Evolutionary conservation across 2,888 invertebrate species (phyloP), one percentile per base, ranked within the genome.

Genomic region (Cantharis lateralis): DNA sequence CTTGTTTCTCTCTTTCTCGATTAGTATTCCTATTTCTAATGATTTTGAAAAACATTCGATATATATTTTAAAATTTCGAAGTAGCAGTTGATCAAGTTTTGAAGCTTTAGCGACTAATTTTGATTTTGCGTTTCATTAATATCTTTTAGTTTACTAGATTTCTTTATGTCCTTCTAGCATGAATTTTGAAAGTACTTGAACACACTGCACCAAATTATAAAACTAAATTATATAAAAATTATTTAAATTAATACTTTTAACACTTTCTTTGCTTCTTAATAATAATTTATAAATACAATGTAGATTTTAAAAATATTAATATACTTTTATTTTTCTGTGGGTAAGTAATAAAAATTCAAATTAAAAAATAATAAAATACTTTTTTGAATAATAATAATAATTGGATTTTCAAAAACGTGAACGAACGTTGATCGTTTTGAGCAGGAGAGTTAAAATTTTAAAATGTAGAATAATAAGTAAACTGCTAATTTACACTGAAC

Each of bases 141-240:
- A 48, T 48, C 7, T 7, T 48, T 48, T 48, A 48, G 48, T 48
- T 48, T n/a, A 48, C 48, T 48, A 48, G 48, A n/a, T n/a, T 48
- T 48, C n/a, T 48, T 48, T 48, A 13, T 48, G 48, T n/a, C 48
- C n/a, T 48, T 48, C 48, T 48, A 48, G 71, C 71, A 71, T 71
- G 71, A 71, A 11, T 62, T 26, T 16, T 62, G 11, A 24, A 24
- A 62, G 62, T 71, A 24, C 66, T 71, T 26, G 15, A 32, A 64
- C 64, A 72, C 72, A 71, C 70, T 71, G 72, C 70, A 70, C 48
- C 7, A 70, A 70, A 70, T 32, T 32, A 70, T 48, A 61, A 70
- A 70, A 32, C 48, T 18, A 32, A 70, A 28, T 32, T 32, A 48
- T 18, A 32, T 32, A 28, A 70, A 70, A 48, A 32, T 32, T 69